These are phyloP conservation scores for Drosophila miranda DNA, from an alignment of 1,140 invertebrate genomes.

Conservation along the genomic window DNA sequence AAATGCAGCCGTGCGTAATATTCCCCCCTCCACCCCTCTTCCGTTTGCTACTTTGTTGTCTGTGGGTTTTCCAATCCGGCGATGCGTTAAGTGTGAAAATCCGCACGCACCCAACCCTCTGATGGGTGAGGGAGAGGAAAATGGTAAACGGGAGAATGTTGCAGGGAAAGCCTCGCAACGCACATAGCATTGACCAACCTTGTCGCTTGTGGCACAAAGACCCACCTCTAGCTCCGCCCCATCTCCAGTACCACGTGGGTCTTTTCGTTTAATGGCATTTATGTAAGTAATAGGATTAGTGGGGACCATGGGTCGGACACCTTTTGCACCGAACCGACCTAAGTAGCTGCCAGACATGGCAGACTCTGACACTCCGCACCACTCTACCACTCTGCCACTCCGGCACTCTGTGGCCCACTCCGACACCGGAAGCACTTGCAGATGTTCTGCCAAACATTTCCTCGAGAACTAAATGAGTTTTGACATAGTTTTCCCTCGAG, in stretches of 20 bases:
- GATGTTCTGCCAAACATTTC: constrained; percentile 32
- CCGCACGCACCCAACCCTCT: constrained; percentile 25
- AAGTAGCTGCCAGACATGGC: constrained; percentile 24
- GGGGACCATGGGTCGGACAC: constrained; percentile 43
- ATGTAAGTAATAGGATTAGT: constrained; percentile 58
- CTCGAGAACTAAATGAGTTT: constrained; percentile 27
- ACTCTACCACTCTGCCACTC: background rate
- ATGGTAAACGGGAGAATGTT: too few species aligned
- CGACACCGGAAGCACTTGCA: constrained; percentile 28
- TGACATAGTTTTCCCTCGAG: constrained; percentile 40
- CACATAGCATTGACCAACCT: constrained; percentile 5
- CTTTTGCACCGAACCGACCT: constrained; percentile 10
- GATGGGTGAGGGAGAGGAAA: too few species aligned
- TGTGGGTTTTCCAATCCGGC: constrained; percentile 1
- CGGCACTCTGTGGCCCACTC: background rate
- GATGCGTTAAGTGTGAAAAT: constrained; percentile 57
- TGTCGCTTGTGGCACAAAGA: background rate
- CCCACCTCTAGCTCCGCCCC: background rate
- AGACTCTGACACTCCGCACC: background rate
- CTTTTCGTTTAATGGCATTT: constrained; percentile 50
- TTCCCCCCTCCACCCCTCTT: background rate
- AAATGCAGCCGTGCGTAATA: constrained; percentile 28
- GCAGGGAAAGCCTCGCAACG: constrained; percentile 1
- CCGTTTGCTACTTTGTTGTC: background rate
- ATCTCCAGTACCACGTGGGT: constrained; percentile 1